Conservation (phyloP, 2,113 vertebrate genomes). For the Mus pahari region DNA sequence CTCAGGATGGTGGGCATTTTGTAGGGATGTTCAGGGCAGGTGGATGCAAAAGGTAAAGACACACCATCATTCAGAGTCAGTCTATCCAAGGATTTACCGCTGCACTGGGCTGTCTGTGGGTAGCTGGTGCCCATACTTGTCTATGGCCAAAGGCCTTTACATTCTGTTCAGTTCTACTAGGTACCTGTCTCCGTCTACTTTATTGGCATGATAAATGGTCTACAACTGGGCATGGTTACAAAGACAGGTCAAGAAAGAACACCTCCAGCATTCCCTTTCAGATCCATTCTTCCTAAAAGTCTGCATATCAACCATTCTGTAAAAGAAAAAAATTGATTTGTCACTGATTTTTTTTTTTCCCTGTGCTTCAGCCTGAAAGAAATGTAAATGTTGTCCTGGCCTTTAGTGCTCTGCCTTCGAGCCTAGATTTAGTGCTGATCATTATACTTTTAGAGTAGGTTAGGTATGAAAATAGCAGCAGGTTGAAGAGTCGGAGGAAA, state of each 20-base stretch:
- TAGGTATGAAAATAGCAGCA: conserved; percentile 82
- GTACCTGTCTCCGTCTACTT: neutral
- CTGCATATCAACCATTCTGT: conserved; percentile 74
- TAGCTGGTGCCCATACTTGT: too few relatives aligned
- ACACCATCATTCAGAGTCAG: neutral
- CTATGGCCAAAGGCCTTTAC: neutral
- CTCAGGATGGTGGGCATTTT: neutral
- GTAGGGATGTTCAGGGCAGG: neutral
- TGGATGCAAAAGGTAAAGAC: neutral
- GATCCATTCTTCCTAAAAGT: conserved; percentile 75
- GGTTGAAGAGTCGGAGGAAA: conserved; percentile 77
- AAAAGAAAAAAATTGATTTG: conserved; percentile 87
- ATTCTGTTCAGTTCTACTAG: neutral
- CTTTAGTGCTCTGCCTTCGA: conserved; percentile 84
- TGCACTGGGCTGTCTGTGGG: neutral
- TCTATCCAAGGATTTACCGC: neutral
- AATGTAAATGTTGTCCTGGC: conserved; percentile 87
- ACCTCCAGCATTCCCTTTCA: conserved; percentile 52
- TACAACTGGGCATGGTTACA: conserved; percentile 7
- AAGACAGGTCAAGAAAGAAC: conserved; percentile 15
- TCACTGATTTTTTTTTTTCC: conserved; percentile 78
- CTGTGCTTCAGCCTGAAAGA: conserved; percentile 81
- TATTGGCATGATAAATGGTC: neutral
- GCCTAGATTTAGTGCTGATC: conserved; percentile 84
- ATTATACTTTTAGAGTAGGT: conserved; percentile 86